Conservation (phyloP, 2,888 invertebrate genomes). For the Sinotaia quadrata region DNA sequence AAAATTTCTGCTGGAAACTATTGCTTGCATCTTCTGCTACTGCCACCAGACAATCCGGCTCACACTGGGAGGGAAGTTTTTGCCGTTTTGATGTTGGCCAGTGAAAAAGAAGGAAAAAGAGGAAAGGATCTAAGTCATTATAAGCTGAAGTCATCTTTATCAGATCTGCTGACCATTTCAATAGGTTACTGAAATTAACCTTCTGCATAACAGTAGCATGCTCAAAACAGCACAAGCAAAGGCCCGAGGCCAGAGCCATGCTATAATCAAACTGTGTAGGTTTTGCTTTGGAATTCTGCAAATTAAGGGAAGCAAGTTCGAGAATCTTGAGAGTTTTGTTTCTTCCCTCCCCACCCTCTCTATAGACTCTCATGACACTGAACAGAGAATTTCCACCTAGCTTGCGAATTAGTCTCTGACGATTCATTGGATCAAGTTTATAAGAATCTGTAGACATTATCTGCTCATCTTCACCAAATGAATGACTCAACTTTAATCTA, state of each 20-base stretch:
- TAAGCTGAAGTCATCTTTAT: background rate
- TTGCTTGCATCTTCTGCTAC: background rate
- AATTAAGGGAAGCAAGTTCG: background rate
- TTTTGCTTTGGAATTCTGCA: background rate
- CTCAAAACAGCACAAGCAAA: background rate
- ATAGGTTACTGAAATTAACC: background rate
- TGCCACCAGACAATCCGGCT: background rate
- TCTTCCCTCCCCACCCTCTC: background rate
- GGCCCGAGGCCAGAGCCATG: conserved; percentile 20
- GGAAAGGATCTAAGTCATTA: conserved; percentile 10
- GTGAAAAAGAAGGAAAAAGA: conserved; percentile 11
- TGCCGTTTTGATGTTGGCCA: conserved; percentile 3
- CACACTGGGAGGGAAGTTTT: background rate
- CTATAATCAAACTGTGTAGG: background rate
- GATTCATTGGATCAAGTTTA: background rate
- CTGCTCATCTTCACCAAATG: background rate
- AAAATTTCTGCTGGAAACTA: background rate
- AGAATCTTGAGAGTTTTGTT: background rate
- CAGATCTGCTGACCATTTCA: conserved; percentile 12
- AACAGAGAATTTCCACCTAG: conserved; percentile 15
- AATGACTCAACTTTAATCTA: background rate
- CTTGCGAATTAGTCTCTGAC: background rate
- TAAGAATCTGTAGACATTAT: background rate
- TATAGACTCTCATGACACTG: conserved; percentile 9
- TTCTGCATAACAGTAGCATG: background rate